Evolutionary conservation across 1,140 invertebrate species (phyloP).

Genomic region (Meloidogyne hapla): DNA sequence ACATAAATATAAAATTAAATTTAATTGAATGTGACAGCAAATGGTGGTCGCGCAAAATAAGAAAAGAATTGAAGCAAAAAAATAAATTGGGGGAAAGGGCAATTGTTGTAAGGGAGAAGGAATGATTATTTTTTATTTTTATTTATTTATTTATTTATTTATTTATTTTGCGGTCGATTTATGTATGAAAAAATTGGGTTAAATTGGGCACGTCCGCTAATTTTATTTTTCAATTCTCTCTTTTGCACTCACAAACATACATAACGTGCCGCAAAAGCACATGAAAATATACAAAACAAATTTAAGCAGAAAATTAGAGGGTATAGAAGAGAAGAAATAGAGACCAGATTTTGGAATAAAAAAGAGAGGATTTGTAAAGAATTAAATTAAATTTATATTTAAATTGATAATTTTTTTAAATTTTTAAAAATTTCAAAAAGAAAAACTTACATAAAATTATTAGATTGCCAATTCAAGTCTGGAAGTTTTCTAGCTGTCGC

Average conservation of each 20-base stretch:
- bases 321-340: not conserved
- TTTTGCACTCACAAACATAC: not conserved
- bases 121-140: not conserved
- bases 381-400: not conserved
- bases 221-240: not conserved
- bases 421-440: no score
- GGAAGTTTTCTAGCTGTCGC: slow-evolving; percentile 11
- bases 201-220: slow-evolving; percentile 4
- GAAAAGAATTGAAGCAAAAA: not conserved
- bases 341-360: not conserved
- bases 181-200: not conserved
- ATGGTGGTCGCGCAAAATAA: not conserved
- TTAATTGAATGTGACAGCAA: not conserved
- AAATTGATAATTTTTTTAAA: not conserved
- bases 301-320: not conserved
- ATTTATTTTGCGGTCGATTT: slow-evolving; percentile 3
- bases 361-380: not conserved
- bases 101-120: not conserved
- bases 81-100: not conserved
- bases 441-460: slow-evolving; percentile 22
- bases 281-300: slow-evolving; percentile 6
- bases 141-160: no score
- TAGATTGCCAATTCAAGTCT: slow-evolving; percentile 27
- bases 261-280: not conserved
- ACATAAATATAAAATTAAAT: not conserved